Base-by-base conservation (phyloP, 2,113 vertebrate genomes). In the Gulo gulo region DNA sequence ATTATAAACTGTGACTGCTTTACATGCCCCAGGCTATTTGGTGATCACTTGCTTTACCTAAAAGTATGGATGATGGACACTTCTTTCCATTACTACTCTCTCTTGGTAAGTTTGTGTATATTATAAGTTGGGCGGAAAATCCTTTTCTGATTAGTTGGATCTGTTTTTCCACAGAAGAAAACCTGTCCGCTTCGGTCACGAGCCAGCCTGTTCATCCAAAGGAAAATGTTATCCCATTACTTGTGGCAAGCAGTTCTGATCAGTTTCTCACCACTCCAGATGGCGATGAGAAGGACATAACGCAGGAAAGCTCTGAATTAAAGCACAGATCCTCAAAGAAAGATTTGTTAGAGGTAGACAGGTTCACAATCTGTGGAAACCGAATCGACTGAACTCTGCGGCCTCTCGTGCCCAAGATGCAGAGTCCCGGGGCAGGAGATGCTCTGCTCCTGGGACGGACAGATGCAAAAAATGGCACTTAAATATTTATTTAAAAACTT, bases 351-450 rank as follows among this genome's bases (percentile, higher is more conserved):
- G 99, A 99, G 98, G 99, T 99, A 97, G 99, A 99, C 99, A 99
- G 99, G 98, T 99, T 99, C 98, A 99, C 99, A 36, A 99, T 99
- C 98, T 99, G 99, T 76, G 99, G 99, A 80, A 99, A 99, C 98
- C 99, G 99, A 86, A 99, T 99, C 94, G 99, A 99, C 99, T 99
- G 98, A 99, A 1, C 26, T 79, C 88, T 34, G 89, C 55, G 61
- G 95, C 24, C 65, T 92, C 59, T 52, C 92, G 97, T 98, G 98
- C 98, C 96, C 80, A 97, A 92, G 97, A 97, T 94, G 96, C 98
- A 92, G 95, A 96, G 98, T 97, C 97, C 97, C 78, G 79, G 97
- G 98, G 97, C 98, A 93, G 98, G 97, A 95, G 13, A 88, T 76
- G 92, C 78, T 36, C 71, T 34, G 79, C 97, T 92, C 76, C 95